Evolutionary conservation across 2,888 invertebrate species (phyloP).

Genomic region (Tuta absoluta): DNA sequence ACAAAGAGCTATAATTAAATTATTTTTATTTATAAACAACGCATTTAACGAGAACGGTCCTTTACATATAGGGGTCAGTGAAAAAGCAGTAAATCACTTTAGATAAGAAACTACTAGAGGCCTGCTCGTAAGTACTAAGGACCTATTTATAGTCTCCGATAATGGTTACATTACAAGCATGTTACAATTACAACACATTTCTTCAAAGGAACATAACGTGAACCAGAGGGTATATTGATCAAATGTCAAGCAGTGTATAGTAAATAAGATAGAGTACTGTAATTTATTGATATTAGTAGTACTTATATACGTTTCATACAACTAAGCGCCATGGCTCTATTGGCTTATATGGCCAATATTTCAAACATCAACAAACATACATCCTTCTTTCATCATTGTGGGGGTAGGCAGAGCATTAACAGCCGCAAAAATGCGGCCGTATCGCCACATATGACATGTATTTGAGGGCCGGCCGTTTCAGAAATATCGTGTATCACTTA

Average conservation of each 20-base stretch:
- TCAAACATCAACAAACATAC: too few relatives aligned
- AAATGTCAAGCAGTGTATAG: not conserved
- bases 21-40: not conserved
- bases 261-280: not conserved
- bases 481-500: too few relatives aligned
- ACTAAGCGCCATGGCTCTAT: too few relatives aligned
- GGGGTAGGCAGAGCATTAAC: too few relatives aligned
- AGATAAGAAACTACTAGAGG: slow-evolving; percentile 22
- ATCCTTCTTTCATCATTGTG: too few relatives aligned
- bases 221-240: not conserved
- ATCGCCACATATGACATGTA: too few relatives aligned
- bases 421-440: too few relatives aligned
- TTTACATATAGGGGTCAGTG: not conserved
- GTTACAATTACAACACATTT: slow-evolving; percentile 12
- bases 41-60: not conserved
- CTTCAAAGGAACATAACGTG: not conserved
- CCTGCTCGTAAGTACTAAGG: not conserved
- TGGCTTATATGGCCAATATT: too few relatives aligned
- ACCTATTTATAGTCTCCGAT: slow-evolving; percentile 14
- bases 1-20: not conserved
- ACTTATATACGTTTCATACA: not conserved
- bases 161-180: not conserved
- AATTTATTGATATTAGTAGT: not conserved
- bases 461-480: too few relatives aligned
- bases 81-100: slow-evolving; percentile 14